Percentiles rank a stretch among this genome's conserved stretches.
These are phyloP conservation scores for Dolichoris vasculosae DNA, from an alignment of 1,140 invertebrate genomes.

Conservation along the genomic window DNA sequence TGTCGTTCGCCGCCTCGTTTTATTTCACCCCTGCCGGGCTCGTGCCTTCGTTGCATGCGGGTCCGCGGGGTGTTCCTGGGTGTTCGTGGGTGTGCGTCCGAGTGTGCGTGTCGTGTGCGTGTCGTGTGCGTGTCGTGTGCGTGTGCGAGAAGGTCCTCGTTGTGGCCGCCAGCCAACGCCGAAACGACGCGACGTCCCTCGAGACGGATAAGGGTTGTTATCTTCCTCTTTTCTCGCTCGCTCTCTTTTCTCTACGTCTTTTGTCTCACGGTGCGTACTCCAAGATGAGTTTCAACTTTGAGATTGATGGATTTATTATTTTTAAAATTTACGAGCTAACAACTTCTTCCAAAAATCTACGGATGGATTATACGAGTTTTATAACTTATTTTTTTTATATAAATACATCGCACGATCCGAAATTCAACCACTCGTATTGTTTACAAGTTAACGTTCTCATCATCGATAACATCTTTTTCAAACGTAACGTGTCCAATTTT, in stretches of 20 bases:
- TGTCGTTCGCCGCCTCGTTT: conserved; percentile 58
- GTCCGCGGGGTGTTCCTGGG: conserved; percentile 58
- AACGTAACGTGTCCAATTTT: background rate
- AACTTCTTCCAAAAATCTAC: background rate
- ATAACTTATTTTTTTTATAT: background rate
- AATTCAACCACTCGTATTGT: background rate
- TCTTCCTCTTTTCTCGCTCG: background rate
- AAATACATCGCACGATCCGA: background rate
- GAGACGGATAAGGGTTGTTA: background rate
- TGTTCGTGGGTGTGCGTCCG: too few species aligned
- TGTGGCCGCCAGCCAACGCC: conserved; percentile 30
- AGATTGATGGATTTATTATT: conserved; percentile 23
- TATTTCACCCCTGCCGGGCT: background rate
- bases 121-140: background rate
- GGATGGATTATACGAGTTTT: background rate
- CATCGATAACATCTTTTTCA: background rate
- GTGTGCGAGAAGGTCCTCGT: conserved; percentile 58
- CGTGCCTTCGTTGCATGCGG: background rate
- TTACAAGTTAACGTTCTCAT: background rate
- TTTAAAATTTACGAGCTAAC: background rate
- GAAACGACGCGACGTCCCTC: background rate
- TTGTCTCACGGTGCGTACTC: background rate
- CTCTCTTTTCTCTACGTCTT: background rate
- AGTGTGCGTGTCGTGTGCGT: too few species aligned
- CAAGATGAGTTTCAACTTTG: background rate